Evolutionary conservation across 2,888 invertebrate genomes (phyloP).

Genomic region (Epiblema foenella): DNA sequence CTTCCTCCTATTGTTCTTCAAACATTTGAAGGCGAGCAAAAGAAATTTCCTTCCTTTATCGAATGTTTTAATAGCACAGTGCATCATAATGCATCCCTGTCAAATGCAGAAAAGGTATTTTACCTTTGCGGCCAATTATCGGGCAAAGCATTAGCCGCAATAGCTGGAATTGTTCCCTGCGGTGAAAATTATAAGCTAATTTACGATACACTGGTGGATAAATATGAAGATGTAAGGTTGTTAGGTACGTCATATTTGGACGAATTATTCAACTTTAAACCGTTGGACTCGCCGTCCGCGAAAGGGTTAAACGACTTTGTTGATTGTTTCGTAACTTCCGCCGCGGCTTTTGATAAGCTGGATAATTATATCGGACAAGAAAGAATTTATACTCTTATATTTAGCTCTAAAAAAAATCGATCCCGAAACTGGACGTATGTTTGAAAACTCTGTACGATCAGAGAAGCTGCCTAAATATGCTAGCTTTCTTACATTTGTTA

Average conservation of each 20-base stretch:
- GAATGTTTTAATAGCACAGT: slow-evolving; percentile 3
- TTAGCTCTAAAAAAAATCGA: slow-evolving; percentile 11
- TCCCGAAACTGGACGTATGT: slow-evolving; percentile 5
- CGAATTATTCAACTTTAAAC: not conserved
- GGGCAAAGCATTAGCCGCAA: too few relatives aligned
- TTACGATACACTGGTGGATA: too few relatives aligned
- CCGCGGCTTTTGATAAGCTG: too few relatives aligned
- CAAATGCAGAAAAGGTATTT: too few relatives aligned
- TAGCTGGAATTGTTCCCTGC: too few relatives aligned
- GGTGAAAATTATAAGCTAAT: too few relatives aligned
- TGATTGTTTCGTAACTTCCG: not conserved
- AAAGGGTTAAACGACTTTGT: slow-evolving; percentile 9
- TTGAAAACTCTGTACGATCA: too few relatives aligned
- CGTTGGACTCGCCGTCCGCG: slow-evolving; percentile 1
- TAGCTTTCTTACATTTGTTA: slow-evolving; percentile 4
- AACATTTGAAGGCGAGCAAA: slow-evolving; percentile 13
- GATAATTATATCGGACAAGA: not conserved
- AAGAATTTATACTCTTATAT: slow-evolving; percentile 13
- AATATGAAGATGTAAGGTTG: too few relatives aligned
- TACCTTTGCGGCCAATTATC: too few relatives aligned
- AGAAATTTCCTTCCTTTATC: slow-evolving; percentile 11
- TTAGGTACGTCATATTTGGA: too few relatives aligned
- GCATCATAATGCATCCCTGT: too few relatives aligned
- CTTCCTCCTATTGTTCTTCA: slow-evolving; percentile 9
- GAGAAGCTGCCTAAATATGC: slow-evolving; percentile 9